Base-by-base conservation (phyloP, 2,797 vertebrate genomes). In the Chelon auratus region DNA sequence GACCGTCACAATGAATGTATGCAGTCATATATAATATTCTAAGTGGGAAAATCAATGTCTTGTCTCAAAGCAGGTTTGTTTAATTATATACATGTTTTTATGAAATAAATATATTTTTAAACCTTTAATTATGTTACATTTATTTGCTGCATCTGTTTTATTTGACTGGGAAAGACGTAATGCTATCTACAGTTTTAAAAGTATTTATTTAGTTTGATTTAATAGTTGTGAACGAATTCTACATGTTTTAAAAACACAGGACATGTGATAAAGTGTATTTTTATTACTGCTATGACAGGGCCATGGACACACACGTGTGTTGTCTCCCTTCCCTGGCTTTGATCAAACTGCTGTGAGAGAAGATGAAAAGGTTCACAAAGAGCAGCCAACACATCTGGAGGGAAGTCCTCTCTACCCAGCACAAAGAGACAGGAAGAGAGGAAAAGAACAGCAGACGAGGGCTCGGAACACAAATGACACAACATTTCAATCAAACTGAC, bases 401-500 rank as follows among this genome's bases (percentile, higher is more conserved):
- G 93, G 91, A 93, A 92, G 79, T 91, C 59, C 84, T 80, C 74
- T 79, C 76, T 68, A 70, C 37, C 56, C 40, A 12, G 51, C 55
- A 83, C 82, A 90, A 83, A 87, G 79, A 69, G 52, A 81, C 83
- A 90, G 92, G 92, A 93, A 90, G 82, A 53, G 6, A 84, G 85
- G 78, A 83, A 81, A 63, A 79, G 65, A 84, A 74, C n/a, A 81
- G 86, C 77, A 51, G 68, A 75, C 61, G 66, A 77, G 63, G 67
- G 73, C 69, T 67, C 9, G 43, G 75, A 8, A 83, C 73, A 72
- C 47, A 17, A 73, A 86, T 86, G 91, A 88, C 91, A 93, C 85
- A 93, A 92, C 91, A 93, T 85, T 76, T 91, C 90, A 89, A 66
- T 87, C 77, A 91, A 83, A 75, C 30, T 80, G 73, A 37, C 53